These are phyloP conservation scores for Leptura quadrifasciata DNA, from an alignment of 2,888 invertebrate genomes.

Conservation along the genomic window DNA sequence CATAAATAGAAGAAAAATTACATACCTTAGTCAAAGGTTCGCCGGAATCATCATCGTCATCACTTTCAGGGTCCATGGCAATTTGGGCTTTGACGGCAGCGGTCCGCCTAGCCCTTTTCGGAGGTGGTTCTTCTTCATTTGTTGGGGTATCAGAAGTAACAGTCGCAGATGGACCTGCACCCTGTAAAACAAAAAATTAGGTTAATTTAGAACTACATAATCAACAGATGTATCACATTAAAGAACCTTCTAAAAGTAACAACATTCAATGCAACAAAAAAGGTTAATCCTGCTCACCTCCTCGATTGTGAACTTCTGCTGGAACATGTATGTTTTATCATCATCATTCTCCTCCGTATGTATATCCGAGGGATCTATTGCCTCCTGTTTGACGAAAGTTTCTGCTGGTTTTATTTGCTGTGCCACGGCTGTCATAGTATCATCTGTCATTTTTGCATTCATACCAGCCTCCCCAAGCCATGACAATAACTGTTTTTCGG, in stretches of 20 bases:
- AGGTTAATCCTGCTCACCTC: slow-evolving; percentile 52
- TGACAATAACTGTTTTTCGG: slow-evolving; percentile 76
- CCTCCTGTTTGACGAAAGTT: slow-evolving; percentile 62
- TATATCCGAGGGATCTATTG: slow-evolving; percentile 52
- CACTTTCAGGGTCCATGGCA: slow-evolving; percentile 63
- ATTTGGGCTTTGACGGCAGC: slow-evolving; percentile 67
- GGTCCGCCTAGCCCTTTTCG: slow-evolving; percentile 68
- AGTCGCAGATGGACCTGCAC: slow-evolving; percentile 47
- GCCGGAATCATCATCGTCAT: slow-evolving; percentile 65
- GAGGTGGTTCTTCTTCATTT: slow-evolving; percentile 58
- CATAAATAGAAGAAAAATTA: too few relatives aligned
- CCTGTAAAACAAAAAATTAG: slow-evolving; percentile 11
- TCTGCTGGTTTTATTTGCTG: slow-evolving; percentile 53
- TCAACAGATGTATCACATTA: too few relatives aligned
- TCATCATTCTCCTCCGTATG: slow-evolving; percentile 53
- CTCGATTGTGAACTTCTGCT: slow-evolving; percentile 50
- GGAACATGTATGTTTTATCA: slow-evolving; percentile 51
- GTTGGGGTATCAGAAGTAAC: slow-evolving; percentile 54
- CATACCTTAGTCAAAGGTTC: slow-evolving; percentile 66
- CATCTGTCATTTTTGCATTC: slow-evolving; percentile 50
- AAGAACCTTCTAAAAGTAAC: too few relatives aligned
- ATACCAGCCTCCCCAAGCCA: slow-evolving; percentile 68
- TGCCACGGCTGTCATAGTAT: slow-evolving; percentile 47
- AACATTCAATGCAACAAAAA: too few relatives aligned
- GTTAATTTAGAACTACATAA: background rate